Percentiles rank a stretch among this genome's conserved stretches.
Evolutionary conservation across 1,140 invertebrate species (phyloP).

Genomic region (Apis florea): DNA sequence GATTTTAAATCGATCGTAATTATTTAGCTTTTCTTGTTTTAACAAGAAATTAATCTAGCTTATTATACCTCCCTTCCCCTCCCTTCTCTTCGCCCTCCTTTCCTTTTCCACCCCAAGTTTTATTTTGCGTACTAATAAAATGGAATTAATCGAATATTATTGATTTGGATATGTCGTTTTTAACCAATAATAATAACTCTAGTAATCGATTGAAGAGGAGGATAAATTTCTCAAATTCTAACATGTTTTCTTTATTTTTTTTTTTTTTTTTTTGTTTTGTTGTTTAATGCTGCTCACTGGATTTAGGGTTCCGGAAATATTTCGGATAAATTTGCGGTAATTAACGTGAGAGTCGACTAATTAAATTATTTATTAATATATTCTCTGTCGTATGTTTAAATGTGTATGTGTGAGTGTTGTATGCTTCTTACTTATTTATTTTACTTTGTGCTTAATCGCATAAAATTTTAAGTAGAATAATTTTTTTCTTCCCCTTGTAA

Average conservation of each 20-base stretch:
- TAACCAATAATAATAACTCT: constrained; percentile 11
- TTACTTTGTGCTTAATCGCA: constrained; percentile 5
- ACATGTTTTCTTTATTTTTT: constrained; percentile 54
- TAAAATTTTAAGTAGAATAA: neutral
- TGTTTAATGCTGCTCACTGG: constrained; percentile 63
- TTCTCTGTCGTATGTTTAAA: constrained; percentile 19
- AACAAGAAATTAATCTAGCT: neutral
- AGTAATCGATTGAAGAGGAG: neutral
- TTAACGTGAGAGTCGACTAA: constrained; percentile 65
- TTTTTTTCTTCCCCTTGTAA: neutral
- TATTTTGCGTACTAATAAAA: constrained; percentile 52
- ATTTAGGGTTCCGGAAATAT: constrained; percentile 72
- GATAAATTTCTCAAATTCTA: constrained; percentile 3
- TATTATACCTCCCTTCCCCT: neutral
- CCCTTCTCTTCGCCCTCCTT: no score
- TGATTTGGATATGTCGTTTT: neutral
- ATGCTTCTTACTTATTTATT: constrained; percentile 15
- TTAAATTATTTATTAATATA: constrained; percentile 47
- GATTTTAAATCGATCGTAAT: neutral
- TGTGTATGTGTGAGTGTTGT: constrained; percentile 3
- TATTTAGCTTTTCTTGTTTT: neutral
- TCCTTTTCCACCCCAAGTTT: neutral
- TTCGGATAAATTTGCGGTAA: constrained; percentile 79
- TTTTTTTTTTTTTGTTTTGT: constrained; percentile 15
- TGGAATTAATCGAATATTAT: constrained; percentile 32